Evolutionary conservation across 2,888 invertebrate genomes (phyloP).

Genomic region (Mantis religiosa): DNA sequence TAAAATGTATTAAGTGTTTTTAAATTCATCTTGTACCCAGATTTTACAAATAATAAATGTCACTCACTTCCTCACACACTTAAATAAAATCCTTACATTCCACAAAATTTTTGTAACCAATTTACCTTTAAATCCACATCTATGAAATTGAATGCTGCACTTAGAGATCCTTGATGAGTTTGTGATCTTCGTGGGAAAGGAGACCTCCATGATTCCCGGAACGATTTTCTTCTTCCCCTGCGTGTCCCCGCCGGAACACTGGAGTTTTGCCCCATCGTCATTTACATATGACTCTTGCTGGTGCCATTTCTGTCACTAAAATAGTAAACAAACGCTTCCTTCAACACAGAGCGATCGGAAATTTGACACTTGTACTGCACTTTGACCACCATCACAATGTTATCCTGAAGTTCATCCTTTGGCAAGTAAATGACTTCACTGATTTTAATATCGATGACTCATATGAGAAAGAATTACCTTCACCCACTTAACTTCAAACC

Average conservation of each 20-base stretch:
- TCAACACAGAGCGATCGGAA: neutral
- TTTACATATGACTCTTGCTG: neutral
- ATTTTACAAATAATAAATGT: too few relatives aligned
- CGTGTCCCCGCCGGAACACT: constrained; percentile 38
- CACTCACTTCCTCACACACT: too few relatives aligned
- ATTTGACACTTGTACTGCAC: neutral
- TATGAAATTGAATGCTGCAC: constrained; percentile 50
- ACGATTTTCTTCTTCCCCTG: constrained; percentile 42
- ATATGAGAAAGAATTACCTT: neutral
- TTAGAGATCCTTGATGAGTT: constrained; percentile 44
- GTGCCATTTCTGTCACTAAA: neutral
- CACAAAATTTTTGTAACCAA: constrained; percentile 5
- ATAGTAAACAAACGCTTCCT: neutral
- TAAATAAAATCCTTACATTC: too few relatives aligned
- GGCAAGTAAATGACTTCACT: neutral
- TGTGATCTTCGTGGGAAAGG: constrained; percentile 42
- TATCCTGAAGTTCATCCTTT: neutral
- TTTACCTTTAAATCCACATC: constrained; percentile 45
- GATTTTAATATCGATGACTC: constrained; percentile 1
- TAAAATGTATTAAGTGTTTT: too few relatives aligned
- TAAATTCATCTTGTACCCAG: too few relatives aligned
- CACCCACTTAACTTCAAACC: neutral
- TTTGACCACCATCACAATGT: neutral
- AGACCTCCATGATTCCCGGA: constrained; percentile 39
- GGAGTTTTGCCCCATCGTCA: constrained; percentile 43